Percentiles rank a stretch among this genome's conserved stretches.
phyloP scores from a whole-genome alignment of 2,888 invertebrate species.

The Stenodera caucasica region DNA sequence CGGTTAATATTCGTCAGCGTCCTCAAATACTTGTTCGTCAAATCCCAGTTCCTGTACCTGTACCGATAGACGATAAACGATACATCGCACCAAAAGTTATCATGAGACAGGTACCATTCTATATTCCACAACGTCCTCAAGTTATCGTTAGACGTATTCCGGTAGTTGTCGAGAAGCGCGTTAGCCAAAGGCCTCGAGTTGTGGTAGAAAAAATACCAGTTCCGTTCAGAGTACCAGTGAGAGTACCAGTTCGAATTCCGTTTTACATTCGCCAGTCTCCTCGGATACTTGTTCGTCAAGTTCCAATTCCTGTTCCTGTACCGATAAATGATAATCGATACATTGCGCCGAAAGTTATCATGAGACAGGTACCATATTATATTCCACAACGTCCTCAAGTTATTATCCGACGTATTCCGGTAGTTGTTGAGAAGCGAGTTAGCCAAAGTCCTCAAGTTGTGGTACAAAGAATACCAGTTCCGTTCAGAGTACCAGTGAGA shows the following conservation, averaged over 20 bases:
- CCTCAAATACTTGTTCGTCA: not conserved
- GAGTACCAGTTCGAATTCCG: not conserved
- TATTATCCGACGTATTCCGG: constrained; percentile 5
- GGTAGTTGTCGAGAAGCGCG: too few species aligned
- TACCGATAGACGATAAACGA: too few species aligned
- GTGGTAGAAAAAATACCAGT: constrained; percentile 5
- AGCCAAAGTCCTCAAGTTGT: too few species aligned
- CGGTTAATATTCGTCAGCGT: not conserved
- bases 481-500: not conserved
- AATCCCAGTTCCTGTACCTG: constrained; percentile 6
- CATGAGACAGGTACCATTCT: not conserved
- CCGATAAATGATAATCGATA: too few species aligned
- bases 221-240: too few species aligned
- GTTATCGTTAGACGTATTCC: too few species aligned
- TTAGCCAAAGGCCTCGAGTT: too few species aligned
- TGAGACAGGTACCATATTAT: constrained; percentile 9
- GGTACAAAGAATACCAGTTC: too few species aligned
- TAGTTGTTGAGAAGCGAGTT: not conserved
- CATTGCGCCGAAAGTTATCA: too few species aligned
- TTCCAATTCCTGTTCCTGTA: not conserved
- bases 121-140: too few species aligned
- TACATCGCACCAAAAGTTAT: not conserved
- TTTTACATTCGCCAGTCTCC: not conserved
- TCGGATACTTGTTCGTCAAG: not conserved
- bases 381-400: constrained; percentile 3